Evolutionary conservation across 1,140 invertebrate genomes (phyloP), one percentile per base, ranked within the genome.

Genomic region (Dendrolimus kikuchii): DNA sequence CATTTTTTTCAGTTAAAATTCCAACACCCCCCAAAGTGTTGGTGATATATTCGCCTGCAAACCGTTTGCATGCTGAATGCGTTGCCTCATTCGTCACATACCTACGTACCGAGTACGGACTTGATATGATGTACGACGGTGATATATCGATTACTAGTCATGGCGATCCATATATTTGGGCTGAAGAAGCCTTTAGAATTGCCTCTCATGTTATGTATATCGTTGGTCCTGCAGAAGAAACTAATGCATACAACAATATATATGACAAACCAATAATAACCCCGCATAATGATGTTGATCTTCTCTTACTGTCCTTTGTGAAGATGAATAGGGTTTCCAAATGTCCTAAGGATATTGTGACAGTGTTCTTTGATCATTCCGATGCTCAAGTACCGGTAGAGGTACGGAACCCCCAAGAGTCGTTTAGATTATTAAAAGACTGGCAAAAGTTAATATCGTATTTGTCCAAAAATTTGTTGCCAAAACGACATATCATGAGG

Each of bases 291-390:
- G 62, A 81, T 38, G 64, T 83, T 0, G 81, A 84, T 42, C 52
- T 46, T 0, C 54, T 83, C 0, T 59, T 81, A 0, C 59, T 86
- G 4, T 67, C 73, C 0, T 59, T 77, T 49, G 48, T 84, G 1
- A 71, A 64, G 52, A 57, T 66, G 0, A 64, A 49, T 39, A 57
- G 71, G 47, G 59, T 55, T 0, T 60, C 66, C 0, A 62, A 62
- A 42, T 55, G 55, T 45, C 64, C 56, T 0, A 83, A 86, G 46
- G 64, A 81, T 5, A 59, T 86, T 0, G 57, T 76, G 51, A 84
- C 82, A 45, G 68, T 86, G 0, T 69, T 74, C 62, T 86, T 86
- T 40, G 81, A 84, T 51, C 68, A 86, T 51, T 86, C 82, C 0
- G 68, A 71, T 36, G 78, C 70, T 0, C 50, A 62, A 6, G 47